phyloP scores from a whole-genome alignment of 2,113 vertebrate genomes.

The Benitochromis conjunctus region DNA sequence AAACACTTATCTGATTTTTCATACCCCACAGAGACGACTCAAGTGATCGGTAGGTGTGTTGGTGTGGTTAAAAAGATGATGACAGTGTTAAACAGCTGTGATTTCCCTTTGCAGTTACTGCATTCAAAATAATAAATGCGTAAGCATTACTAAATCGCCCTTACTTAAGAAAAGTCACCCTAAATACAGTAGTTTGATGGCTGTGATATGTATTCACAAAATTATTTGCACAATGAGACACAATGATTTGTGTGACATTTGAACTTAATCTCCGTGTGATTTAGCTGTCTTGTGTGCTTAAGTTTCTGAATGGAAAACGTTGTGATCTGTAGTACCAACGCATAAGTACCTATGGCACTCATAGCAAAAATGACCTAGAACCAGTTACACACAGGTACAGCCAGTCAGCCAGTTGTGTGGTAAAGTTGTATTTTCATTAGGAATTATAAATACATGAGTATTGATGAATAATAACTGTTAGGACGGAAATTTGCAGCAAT shows the following conservation, averaged over 20 bases:
- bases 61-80: not conserved
- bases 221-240: not conserved
- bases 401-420: not conserved
- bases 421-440: not conserved
- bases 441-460: not conserved
- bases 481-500: not conserved
- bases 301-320: not conserved
- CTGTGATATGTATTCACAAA: not conserved
- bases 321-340: not conserved
- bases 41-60: not conserved
- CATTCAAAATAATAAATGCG: not conserved
- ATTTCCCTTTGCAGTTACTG: not conserved
- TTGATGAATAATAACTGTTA: not conserved
- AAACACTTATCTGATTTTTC: not conserved
- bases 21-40: not conserved
- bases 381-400: not conserved
- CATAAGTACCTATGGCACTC: not conserved
- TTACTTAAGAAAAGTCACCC: not conserved
- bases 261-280: too few relatives aligned
- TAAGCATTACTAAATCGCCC: not conserved
- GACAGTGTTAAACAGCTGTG: not conserved
- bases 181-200: not conserved
- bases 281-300: too few relatives aligned
- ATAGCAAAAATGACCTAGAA: not conserved
- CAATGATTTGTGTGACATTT: not conserved